These are phyloP conservation scores for Microcebus griseorufus DNA, from an alignment of 2,113 vertebrate species.

Conservation along the genomic window DNA sequence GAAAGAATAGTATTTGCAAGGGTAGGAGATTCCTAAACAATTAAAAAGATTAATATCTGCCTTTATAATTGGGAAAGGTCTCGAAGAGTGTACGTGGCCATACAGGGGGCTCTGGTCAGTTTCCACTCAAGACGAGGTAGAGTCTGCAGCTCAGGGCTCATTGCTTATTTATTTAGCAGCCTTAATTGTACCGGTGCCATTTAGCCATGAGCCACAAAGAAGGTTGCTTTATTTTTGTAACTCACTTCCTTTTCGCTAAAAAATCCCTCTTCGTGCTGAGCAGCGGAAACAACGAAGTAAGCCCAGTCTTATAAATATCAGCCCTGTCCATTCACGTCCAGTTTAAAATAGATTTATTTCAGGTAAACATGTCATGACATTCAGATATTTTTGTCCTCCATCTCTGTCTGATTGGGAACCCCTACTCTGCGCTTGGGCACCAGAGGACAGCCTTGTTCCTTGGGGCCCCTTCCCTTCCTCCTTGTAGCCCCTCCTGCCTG, in stretches of 20 bases:
- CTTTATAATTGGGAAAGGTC: background rate
- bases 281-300: constrained; percentile 52
- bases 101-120: background rate
- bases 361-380: background rate
- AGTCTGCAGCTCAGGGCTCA: background rate
- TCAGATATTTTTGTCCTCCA: constrained; percentile 19
- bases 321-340: background rate
- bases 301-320: constrained; percentile 49
- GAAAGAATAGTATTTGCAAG: background rate
- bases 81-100: background rate
- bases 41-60: background rate
- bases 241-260: constrained; percentile 7
- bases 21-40: background rate
- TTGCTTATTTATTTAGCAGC: background rate
- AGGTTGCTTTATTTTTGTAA: constrained; percentile 44
- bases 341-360: constrained; percentile 48
- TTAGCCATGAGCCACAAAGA: background rate
- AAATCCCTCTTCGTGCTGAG: background rate
- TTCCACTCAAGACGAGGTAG: background rate
- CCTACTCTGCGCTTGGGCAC: background rate
- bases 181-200: background rate
- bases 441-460: background rate
- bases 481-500: background rate
- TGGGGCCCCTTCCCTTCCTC: background rate
- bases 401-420: background rate